These are phyloP conservation scores for Plumapathes pennacea DNA, from an alignment of 92 coral and sea anemone species.

Conservation along the genomic window DNA sequence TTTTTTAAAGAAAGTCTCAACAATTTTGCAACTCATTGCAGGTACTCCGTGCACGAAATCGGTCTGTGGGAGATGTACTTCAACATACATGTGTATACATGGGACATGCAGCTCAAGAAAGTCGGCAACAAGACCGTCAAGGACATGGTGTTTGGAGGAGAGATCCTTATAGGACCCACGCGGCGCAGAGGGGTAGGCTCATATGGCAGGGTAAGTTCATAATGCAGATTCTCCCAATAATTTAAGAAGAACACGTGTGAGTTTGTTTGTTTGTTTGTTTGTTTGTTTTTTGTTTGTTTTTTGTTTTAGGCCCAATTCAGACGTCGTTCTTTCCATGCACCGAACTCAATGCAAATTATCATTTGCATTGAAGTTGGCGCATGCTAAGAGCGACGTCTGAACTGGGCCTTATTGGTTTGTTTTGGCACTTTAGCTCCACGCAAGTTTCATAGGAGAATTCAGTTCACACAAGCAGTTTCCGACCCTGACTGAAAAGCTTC, in stretches of 20 bases:
- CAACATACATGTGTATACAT: conserved; percentile 84
- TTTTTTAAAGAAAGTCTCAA: too few species aligned
- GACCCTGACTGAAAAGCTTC: conserved; percentile 68
- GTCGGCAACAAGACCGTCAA: conserved; percentile 67
- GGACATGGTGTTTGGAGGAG: conserved; percentile 95
- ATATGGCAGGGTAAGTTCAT: conserved; percentile 74
- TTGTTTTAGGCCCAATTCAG: too few species aligned
- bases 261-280: too few species aligned
- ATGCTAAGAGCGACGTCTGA: too few species aligned
- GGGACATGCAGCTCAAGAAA: conserved; percentile 67
- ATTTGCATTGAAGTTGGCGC: too few species aligned
- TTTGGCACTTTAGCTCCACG: conserved; percentile 72
- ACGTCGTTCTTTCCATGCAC: too few species aligned
- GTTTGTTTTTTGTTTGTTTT: too few species aligned
- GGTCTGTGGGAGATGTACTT: conserved; percentile 87
- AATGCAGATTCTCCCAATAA: too few species aligned
- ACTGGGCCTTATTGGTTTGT: not conserved
- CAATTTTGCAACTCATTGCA: too few species aligned
- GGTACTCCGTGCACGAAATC: conserved; percentile 88
- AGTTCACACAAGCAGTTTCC: conserved; percentile 84
- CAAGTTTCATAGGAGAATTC: conserved; percentile 89
- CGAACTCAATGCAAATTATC: too few species aligned
- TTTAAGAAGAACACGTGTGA: too few species aligned
- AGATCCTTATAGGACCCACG: conserved; percentile 78
- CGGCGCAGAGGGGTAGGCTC: conserved; percentile 78